These are phyloP conservation scores for Cerastis rubricosa DNA, from an alignment of 2,888 invertebrate species.

Conservation along the genomic window DNA sequence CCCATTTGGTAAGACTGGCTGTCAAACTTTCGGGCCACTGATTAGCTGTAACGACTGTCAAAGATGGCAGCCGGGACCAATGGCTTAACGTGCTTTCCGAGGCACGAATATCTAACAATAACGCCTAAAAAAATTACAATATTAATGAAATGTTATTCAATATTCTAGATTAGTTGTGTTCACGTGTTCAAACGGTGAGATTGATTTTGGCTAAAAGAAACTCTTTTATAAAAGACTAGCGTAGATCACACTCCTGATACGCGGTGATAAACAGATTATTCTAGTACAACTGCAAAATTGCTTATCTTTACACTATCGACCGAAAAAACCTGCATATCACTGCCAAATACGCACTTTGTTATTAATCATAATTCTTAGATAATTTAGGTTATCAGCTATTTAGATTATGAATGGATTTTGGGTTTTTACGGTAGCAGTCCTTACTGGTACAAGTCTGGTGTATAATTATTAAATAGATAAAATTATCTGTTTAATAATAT, in stretches of 20 bases:
- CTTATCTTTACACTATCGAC: conserved; percentile 12
- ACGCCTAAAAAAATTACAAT: no score
- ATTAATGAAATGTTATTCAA: no score
- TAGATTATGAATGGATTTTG: conserved; percentile 13
- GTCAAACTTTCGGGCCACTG: no score
- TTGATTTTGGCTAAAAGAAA: no score
- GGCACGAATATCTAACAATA: no score
- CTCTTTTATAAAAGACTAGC: background rate
- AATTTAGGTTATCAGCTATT: conserved; percentile 6
- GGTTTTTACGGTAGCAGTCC: conserved; percentile 23
- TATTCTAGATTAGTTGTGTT: background rate
- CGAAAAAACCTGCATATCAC: background rate
- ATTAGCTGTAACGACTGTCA: no score
- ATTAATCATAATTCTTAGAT: conserved; percentile 14
- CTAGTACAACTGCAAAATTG: conserved; percentile 2
- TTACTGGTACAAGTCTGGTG: background rate
- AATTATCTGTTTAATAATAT: no score
- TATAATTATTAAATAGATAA: no score
- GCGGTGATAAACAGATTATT: conserved; percentile 10
- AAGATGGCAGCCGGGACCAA: no score
- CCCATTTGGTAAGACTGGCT: no score
- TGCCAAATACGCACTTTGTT: background rate
- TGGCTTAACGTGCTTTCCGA: no score
- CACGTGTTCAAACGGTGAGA: no score
- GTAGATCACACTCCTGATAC: background rate